A percentile compares a stretch with the other conserved stretches of the same genome.
Conservation (phyloP, 2,797 vertebrate genomes). For the Macropus fuliginosus region DNA sequence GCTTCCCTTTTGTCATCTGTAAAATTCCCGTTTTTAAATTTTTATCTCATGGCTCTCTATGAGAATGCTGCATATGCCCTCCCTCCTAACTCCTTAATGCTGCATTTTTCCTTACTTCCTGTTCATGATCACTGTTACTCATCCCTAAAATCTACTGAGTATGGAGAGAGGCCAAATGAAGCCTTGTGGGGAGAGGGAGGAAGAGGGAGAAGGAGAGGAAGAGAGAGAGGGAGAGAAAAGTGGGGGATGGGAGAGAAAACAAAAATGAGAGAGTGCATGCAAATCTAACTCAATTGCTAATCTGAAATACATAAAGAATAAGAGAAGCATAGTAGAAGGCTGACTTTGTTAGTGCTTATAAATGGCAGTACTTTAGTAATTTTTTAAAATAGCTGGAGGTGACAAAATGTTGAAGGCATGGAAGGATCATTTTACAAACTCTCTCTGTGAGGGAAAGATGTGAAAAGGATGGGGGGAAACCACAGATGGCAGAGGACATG, state of each 20-base stretch:
- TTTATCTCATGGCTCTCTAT: background rate
- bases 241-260: too few species aligned
- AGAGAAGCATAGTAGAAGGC: background rate
- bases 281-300: background rate
- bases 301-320: background rate
- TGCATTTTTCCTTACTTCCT: background rate
- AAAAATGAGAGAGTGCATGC: background rate
- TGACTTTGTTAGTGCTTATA: background rate
- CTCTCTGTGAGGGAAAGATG: background rate
- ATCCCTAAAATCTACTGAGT: background rate
- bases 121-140: background rate
- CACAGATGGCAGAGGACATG: background rate
- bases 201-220: accelerated
- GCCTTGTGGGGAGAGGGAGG: background rate
- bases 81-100: background rate
- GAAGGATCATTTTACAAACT: background rate
- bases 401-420: background rate
- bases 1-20: background rate
- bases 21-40: background rate
- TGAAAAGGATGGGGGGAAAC: background rate
- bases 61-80: too few species aligned
- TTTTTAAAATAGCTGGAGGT: background rate
- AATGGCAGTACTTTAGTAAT: background rate
- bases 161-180: background rate
- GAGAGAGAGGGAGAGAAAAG: accelerated